Conservation (phyloP, 2,113 vertebrate genomes). For the Morone saxatilis region DNA sequence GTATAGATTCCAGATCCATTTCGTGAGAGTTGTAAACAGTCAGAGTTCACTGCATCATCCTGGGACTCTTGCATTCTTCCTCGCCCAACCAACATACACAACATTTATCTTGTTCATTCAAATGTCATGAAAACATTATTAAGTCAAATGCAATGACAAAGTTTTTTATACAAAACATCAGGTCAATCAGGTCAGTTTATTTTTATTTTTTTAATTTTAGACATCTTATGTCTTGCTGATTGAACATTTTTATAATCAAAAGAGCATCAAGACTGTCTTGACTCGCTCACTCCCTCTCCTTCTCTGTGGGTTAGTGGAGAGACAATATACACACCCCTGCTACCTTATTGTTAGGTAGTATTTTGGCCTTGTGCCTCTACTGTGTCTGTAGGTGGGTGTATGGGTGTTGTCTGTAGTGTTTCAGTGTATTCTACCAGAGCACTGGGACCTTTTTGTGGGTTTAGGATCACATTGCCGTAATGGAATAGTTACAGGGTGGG, state of each 20-base stretch:
- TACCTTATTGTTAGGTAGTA: conserved; percentile 15
- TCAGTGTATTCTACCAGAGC: conserved; percentile 40
- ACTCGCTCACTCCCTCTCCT: background rate
- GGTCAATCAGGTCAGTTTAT: background rate
- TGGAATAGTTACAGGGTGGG: conserved; percentile 40
- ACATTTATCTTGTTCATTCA: background rate
- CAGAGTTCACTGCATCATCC: conserved; percentile 17
- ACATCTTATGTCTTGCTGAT: background rate
- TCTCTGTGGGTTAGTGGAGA: conserved; percentile 4
- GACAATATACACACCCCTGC: conserved; percentile 1
- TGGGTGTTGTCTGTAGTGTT: conserved; percentile 46
- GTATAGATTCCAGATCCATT: conserved; percentile 8
- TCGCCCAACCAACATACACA: background rate
- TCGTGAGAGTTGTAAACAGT: conserved; percentile 13
- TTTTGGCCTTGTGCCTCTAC: conserved; percentile 30
- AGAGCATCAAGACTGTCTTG: background rate
- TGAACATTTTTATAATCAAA: background rate
- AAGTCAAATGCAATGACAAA: background rate
- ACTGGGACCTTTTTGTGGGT: conserved; percentile 37
- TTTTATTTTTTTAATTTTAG: background rate
- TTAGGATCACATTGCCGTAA: conserved; percentile 43
- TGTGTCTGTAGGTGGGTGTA: conserved; percentile 33
- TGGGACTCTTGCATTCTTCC: background rate
- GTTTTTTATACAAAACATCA: background rate
- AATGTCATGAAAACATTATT: background rate